A percentile compares a stretch with the other conserved stretches of the same genome.
phyloP scores from a whole-genome alignment of 2,113 vertebrate genomes.

The Cynopterus brachyotis region DNA sequence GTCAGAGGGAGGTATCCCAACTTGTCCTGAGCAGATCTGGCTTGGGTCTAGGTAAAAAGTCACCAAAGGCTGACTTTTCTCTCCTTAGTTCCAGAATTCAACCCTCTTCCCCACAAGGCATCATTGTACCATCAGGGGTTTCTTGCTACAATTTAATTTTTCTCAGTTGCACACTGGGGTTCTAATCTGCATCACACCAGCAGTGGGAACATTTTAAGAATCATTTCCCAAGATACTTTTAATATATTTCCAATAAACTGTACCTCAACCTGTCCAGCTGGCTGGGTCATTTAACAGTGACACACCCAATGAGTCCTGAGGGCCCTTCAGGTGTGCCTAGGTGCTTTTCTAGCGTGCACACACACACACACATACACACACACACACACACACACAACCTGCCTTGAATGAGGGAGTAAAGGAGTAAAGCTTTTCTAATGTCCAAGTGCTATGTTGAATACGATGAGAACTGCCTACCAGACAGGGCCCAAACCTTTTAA shows the following conservation, averaged over 20 bases:
- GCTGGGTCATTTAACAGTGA: conserved; percentile 83
- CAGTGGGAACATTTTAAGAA: conserved; percentile 84
- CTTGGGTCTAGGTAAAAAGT: conserved; percentile 51
- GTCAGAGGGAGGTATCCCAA: not conserved
- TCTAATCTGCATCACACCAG: conserved; percentile 81
- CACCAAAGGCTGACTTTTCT: conserved; percentile 40
- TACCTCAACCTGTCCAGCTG: conserved; percentile 83
- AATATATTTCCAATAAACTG: conserved; percentile 84
- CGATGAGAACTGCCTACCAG: conserved; percentile 86
- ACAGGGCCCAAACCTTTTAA: conserved; percentile 79
- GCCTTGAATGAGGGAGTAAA: conserved; percentile 82
- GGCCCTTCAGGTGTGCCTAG: conserved; percentile 80
- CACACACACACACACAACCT: not conserved
- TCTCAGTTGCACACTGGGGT: conserved; percentile 77
- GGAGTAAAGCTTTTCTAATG: conserved; percentile 90
- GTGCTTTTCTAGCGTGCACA: conserved; percentile 75
- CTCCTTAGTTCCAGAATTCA: conserved; percentile 61
- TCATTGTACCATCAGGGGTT: conserved; percentile 72
- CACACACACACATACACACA: too few relatives aligned
- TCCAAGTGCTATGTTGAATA: conserved; percentile 84
- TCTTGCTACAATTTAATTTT: conserved; percentile 81
- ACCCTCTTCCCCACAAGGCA: conserved; percentile 40
- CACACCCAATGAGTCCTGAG: conserved; percentile 80
- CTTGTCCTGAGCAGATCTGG: not conserved
- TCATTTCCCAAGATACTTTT: conserved; percentile 86